Percentiles rank a stretch among this genome's conserved stretches.
Evolutionary conservation across 23 tunicate species (phyloP).

Genomic region (Clavelina lepadiformis): DNA sequence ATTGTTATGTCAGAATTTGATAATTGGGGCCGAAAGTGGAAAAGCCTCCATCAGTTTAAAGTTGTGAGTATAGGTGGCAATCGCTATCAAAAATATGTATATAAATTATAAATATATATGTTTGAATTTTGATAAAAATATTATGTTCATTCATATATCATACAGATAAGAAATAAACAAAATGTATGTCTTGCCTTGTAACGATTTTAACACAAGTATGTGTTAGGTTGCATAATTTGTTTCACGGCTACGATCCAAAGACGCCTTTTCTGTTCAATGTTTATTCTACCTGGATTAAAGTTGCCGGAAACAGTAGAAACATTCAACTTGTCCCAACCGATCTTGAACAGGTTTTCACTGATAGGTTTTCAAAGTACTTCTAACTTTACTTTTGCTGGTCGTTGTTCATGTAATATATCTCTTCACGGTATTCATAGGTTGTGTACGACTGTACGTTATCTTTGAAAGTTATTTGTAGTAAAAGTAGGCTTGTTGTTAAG

Average conservation of each 20-base stretch:
- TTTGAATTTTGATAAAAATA: too few relatives aligned
- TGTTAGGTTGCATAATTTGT: conserved; percentile 69
- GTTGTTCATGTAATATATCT: too few relatives aligned
- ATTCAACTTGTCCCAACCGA: conserved; percentile 59
- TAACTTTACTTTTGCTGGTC: too few relatives aligned
- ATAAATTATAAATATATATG: too few relatives aligned
- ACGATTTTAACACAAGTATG: not conserved
- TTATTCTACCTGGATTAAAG: conserved; percentile 84
- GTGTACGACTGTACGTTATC: too few relatives aligned
- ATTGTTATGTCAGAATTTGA: conserved; percentile 52
- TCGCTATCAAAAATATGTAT: too few relatives aligned
- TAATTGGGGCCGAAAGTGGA: conserved; percentile 47
- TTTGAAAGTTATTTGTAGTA: too few relatives aligned
- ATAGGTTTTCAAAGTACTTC: too few relatives aligned
- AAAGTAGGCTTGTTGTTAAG: too few relatives aligned
- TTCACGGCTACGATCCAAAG: conserved; percentile 70
- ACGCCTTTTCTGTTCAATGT: conserved; percentile 69
- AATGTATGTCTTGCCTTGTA: not conserved
- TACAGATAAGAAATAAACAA: not conserved
- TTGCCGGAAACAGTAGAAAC: conserved; percentile 32
- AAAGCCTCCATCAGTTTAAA: conserved; percentile 55
- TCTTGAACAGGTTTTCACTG: conserved; percentile 75
- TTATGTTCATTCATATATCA: not conserved
- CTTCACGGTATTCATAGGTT: too few relatives aligned
- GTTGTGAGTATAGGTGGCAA: conserved; percentile 73